phyloP scores from a whole-genome alignment of 2,797 vertebrate species.

The Tenualosa thibaudeaui region DNA sequence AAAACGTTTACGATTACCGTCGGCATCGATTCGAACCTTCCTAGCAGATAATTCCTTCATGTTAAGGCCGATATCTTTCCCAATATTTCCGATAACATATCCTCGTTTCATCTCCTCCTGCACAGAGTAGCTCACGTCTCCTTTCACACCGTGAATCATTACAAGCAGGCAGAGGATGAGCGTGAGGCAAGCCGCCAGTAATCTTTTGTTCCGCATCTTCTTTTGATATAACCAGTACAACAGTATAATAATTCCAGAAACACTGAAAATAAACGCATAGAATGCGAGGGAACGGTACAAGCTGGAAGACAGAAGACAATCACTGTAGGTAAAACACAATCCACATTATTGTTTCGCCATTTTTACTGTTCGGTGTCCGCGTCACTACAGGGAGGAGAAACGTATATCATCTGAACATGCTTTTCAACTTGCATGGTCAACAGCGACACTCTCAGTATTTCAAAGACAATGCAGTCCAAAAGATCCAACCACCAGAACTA shows the following conservation, averaged over 20 bases:
- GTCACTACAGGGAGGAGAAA: neutral
- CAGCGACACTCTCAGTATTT: slow-evolving; percentile 42
- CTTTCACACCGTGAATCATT: neutral
- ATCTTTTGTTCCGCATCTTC: slow-evolving; percentile 22
- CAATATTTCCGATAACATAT: slow-evolving; percentile 42
- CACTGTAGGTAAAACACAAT: neutral
- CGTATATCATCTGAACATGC: neutral
- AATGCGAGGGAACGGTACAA: neutral
- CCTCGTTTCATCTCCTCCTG: slow-evolving; percentile 42
- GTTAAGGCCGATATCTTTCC: too few relatives aligned
- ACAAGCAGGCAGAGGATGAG: neutral
- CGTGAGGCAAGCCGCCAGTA: neutral
- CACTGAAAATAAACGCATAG: neutral
- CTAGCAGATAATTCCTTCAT: slow-evolving; percentile 19
- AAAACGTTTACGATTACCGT: neutral
- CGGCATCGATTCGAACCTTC: slow-evolving; percentile 32
- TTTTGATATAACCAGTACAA: slow-evolving; percentile 26
- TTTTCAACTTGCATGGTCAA: slow-evolving; percentile 27
- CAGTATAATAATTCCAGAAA: slow-evolving; percentile 11
- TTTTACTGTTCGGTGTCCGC: neutral
- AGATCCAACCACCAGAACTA: neutral
- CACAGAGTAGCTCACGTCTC: slow-evolving; percentile 43
- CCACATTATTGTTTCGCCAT: neutral
- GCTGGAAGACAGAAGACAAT: neutral
- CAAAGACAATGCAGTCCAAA: neutral